Evolutionary conservation across 2,888 invertebrate genomes (phyloP), one percentile per base, ranked within the genome.

Genomic region (Caenorhabditis imperialis): DNA sequence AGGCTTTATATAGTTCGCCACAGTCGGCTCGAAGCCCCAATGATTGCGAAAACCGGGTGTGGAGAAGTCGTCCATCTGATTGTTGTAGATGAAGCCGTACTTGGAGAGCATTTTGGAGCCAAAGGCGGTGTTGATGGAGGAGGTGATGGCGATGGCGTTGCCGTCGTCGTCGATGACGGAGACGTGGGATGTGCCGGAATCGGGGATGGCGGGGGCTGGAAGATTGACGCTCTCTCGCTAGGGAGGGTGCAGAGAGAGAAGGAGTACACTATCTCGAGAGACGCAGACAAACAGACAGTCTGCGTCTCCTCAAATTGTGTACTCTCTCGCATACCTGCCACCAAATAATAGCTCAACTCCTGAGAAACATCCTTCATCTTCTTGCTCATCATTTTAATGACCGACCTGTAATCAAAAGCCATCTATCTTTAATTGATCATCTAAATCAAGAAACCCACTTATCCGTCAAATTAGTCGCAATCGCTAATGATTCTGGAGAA

Each of bases 71-170:
- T 85, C 84, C 84, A 85, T 83, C 48, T 84, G 75, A 44, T 85
- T 74, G 53, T 74, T 74, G 27, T 69, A 74, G 35, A 69, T 58
- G 55, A 74, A 74, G 0, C 74, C 74, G 47, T 55, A 61, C 35
- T 67, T 55, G 8, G 83, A 83, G 20, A 83, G 72, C 48, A 82
- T 75, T 48, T 78, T 81, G 6, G 83, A 77, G 14, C 83, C 83
- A 22, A 83, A 78, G 94, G 92, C 92, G 72, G 91, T 81, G 88
- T 95, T 95, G n/a, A 95, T 91, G 0, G 96, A 94, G 81, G 94
- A 94, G 1, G 97, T 97, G 0, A 93, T 92, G 0, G 95, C 93
- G 0, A 96, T 94, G 0, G 96, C 97, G 88, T 96, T 94, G 0
- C 97, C 96, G 87, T 94, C 93, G 5, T 76, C 81, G 53, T 88